A percentile compares a stretch with the other conserved stretches of the same genome.
These are phyloP conservation scores for Bombylius major DNA, from an alignment of 2,888 invertebrate species.

Conservation along the genomic window DNA sequence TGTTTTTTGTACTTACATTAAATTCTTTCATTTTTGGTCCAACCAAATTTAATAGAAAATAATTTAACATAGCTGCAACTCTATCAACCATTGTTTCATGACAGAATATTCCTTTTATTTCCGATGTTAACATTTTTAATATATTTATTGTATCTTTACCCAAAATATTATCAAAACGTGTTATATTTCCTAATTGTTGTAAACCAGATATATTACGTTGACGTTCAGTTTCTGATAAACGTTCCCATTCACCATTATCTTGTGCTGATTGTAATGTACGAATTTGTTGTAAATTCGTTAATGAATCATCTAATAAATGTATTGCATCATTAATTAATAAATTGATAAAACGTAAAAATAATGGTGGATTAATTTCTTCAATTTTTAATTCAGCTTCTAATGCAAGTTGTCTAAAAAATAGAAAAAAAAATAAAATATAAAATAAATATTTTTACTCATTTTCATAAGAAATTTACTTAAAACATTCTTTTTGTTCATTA, in stretches of 20 bases:
- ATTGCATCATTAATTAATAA: constrained; percentile 95
- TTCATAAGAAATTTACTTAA: constrained; percentile 45
- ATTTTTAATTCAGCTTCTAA: constrained; percentile 72
- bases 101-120: constrained; percentile 72
- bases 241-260: constrained; percentile 60
- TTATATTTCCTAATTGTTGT: constrained; percentile 68
- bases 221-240: constrained; percentile 54
- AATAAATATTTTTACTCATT: background rate
- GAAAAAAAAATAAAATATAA: background rate
- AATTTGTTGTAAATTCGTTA: constrained; percentile 78
- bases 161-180: constrained; percentile 77
- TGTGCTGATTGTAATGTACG: constrained; percentile 66
- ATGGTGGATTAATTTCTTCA: constrained; percentile 79
- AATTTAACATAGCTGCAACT: constrained; percentile 90
- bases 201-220: constrained; percentile 60
- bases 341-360: constrained; percentile 91
- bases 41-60: constrained; percentile 77
- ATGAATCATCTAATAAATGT: constrained; percentile 83
- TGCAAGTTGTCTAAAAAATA: constrained; percentile 51
- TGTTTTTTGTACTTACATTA: constrained; percentile 44
- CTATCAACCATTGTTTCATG: constrained; percentile 85
- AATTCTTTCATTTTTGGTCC: constrained; percentile 87
- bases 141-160: constrained; percentile 79
- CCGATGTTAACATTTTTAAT: constrained; percentile 62
- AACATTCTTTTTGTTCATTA: constrained; percentile 60